Percentiles rank a stretch among this genome's conserved stretches.
These are phyloP conservation scores for Notamacropus eugenii DNA, from an alignment of 2,797 vertebrate genomes.

Conservation along the genomic window DNA sequence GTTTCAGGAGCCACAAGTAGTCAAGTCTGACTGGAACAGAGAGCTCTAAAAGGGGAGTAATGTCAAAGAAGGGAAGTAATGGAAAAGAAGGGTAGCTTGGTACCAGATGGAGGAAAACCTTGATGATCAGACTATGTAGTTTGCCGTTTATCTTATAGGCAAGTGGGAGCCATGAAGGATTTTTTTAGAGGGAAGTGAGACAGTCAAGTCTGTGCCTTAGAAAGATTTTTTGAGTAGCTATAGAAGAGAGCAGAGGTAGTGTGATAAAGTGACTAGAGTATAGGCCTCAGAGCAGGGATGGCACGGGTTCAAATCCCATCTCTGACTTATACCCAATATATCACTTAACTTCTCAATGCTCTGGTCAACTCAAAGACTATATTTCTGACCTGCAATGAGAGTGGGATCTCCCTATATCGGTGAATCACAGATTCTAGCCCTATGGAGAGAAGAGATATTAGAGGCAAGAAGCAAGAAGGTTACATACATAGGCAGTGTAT, in stretches of 20 bases:
- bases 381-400: not conserved
- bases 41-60: fast-evolving
- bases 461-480: not conserved
- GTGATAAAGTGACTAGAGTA: not conserved
- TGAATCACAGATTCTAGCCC: not conserved
- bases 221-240: not conserved
- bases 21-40: not conserved
- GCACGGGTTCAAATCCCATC: not conserved
- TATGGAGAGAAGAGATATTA: not conserved
- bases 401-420: not conserved
- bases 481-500: not conserved
- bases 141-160: not conserved
- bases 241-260: not conserved
- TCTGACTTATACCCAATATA: not conserved
- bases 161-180: not conserved
- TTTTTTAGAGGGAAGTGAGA: not conserved
- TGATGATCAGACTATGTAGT: not conserved
- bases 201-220: not conserved
- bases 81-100: not conserved
- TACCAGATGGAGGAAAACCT: not conserved
- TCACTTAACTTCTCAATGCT: not conserved
- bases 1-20: not conserved
- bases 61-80: not conserved
- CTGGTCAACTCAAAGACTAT: not conserved
- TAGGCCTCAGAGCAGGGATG: not conserved